Evolutionary conservation across 2,888 invertebrate species (phyloP), one percentile per base, ranked within the genome.

Genomic region (Himalopsyche tibetana): DNA sequence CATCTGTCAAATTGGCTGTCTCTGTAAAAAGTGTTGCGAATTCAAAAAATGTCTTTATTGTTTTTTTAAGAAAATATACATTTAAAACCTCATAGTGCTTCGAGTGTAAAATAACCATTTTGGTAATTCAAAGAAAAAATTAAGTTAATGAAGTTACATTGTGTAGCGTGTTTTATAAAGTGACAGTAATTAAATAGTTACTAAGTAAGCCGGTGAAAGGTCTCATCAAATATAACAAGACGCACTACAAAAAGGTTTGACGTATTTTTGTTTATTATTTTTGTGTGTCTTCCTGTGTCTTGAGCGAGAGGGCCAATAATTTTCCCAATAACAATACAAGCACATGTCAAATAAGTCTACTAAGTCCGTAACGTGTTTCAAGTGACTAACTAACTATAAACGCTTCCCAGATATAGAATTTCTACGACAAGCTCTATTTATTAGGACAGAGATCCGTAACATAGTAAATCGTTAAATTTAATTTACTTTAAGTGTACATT

Each of bases 331-430:
- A 74, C 74, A 74, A 74, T 74, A 74, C 36, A 36, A 74, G 74
- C 19, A 74, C 74, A 74, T 74, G 74, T 74, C 74, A 74, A 74
- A 74, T 74, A 74, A 74, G 74, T 74, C 38, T 3, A 74, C 74
- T 38, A 74, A 74, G 74, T 38, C 74, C 36, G 74, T 74, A 74
- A 74, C 74, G 74, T 74, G 74, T 38, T 74, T 38, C 74, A 74
- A 74, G 74, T 74, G 74, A 74, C 74, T 74, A 74, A 38, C 74
- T 74, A 38, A 74, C 74, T 74, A 74, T 74, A 74, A 74, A 74
- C 36, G 74, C 74, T 74, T 74, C 8, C 38, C n/a, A 11, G 74
- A 74, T 38, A 74, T 74, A 8, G 74, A 74, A 74, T 36, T 74
- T 74, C 74, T 74, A 74, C 38, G 38, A 74, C 74, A 15, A 36